phyloP scores from a whole-genome alignment of 1,140 invertebrate genomes.

The Maniola jurtina region DNA sequence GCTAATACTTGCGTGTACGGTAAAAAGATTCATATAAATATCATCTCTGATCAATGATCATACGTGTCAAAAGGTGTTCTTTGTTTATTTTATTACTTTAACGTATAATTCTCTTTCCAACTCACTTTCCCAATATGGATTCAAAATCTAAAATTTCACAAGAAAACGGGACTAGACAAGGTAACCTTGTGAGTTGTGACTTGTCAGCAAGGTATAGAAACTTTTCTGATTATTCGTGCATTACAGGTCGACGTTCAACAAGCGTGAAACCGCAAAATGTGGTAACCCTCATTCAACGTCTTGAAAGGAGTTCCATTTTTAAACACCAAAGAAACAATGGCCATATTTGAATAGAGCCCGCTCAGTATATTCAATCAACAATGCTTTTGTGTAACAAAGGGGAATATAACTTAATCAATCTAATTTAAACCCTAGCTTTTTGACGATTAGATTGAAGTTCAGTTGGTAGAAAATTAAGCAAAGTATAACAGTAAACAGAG shows the following conservation, averaged over 20 bases:
- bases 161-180: not conserved
- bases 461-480: not conserved
- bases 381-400: slow-evolving; percentile 33
- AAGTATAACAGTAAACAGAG: slow-evolving; percentile 2
- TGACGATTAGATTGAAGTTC: not conserved
- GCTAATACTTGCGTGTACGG: no score
- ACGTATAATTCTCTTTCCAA: not conserved
- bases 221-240: slow-evolving; percentile 16
- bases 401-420: slow-evolving; percentile 2
- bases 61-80: not conserved
- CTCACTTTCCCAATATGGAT: not conserved
- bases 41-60: no score
- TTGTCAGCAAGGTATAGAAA: not conserved
- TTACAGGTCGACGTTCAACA: slow-evolving; percentile 17
- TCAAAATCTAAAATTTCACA: not conserved
- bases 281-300: slow-evolving; percentile 33
- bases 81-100: not conserved
- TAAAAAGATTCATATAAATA: no score
- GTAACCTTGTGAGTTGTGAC: not conserved
- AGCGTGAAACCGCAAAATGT: slow-evolving; percentile 25
- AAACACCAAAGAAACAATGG: slow-evolving; percentile 57
- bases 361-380: slow-evolving; percentile 57
- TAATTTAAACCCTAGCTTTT: slow-evolving; percentile 8
- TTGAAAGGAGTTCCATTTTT: slow-evolving; percentile 51
- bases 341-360: slow-evolving; percentile 56